Evolutionary conservation across 2,888 invertebrate genomes (phyloP), one percentile per base, ranked within the genome.

Genomic region (Dryococelus australis): DNA sequence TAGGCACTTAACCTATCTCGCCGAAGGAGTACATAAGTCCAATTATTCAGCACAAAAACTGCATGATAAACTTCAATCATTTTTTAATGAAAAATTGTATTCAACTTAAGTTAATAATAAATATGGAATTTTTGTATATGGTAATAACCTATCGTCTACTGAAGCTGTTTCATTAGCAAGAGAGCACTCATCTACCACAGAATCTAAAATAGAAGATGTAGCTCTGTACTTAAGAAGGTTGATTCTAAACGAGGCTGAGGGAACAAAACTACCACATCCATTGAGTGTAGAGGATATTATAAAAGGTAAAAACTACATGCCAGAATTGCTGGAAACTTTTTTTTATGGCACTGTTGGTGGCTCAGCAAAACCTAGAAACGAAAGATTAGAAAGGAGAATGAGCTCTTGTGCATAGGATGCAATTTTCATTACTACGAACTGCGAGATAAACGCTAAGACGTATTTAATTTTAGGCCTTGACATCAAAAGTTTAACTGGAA

Each of bases 31-130:
- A 43, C 83, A 83, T 83, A 2, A 83, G 6, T 83, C 83, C 28
- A 83, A 43, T 83, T 83, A 83, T 83, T 83, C 83, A 83, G 83
- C 83, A 83, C 83, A 83, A 83, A 83, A 83, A 83, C 83, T 83
- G 28, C 43, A 83, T 28, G 43, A 83, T 9, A 83, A 83, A 83
- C 83, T 83, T 83, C 3, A 24, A 79, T 3, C 1, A 35, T 43
- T 83, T 20, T 83, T 83, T 83, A 28, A 20, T 20, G 28, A 83
- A 20, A 51, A 85, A 43, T 85, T 85, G 47, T 85, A 9, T 85
- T 85, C 16, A 85, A 43, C 51, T 10, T 47, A 85, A 85, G n/a
- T 24, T 43, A 43, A 85, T 85, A 85, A 85, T 20, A 85, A 35
- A 65, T 9, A 83, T 43, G 83, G 28, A 83, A 83, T 83, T 83